phyloP scores from a whole-genome alignment of 2,797 vertebrate genomes.

The Macrochelys suwanniensis region DNA sequence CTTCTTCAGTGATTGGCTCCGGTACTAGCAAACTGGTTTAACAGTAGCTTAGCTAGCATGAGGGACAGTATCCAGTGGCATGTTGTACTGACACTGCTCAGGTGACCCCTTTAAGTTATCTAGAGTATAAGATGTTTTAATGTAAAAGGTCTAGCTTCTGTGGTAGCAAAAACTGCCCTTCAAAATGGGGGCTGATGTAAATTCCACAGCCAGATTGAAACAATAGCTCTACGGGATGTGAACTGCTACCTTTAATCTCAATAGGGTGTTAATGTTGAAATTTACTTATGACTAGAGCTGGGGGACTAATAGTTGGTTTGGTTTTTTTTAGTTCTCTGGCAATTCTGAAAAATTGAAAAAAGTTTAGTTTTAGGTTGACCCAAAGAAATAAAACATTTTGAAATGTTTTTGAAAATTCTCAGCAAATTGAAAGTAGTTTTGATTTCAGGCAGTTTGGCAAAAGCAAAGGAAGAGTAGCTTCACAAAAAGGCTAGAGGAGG shows the following conservation, averaged over 20 bases:
- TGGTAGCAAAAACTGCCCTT: neutral
- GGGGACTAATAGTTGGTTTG: neutral
- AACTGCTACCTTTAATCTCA: neutral
- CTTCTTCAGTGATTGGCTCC: neutral
- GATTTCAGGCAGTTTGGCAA: neutral
- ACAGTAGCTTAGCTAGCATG: neutral
- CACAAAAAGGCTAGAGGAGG: neutral
- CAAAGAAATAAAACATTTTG: neutral
- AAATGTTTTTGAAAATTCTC: too few relatives aligned
- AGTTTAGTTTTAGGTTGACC: neutral
- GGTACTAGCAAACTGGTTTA: neutral
- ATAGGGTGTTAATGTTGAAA: neutral
- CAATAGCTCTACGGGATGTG: neutral
- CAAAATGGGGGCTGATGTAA: neutral
- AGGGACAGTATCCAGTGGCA: neutral
- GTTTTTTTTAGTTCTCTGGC: neutral
- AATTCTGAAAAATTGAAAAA: neutral
- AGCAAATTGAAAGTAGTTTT: neutral
- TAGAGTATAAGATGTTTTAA: neutral
- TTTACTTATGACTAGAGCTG: neutral
- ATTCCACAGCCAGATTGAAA: neutral
- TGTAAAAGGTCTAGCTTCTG: neutral
- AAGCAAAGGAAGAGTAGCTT: neutral
- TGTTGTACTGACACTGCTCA: neutral
- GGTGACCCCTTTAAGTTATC: neutral